Evolutionary conservation across 2,888 invertebrate species (phyloP), one percentile per base, ranked within the genome.

Genomic region (Arge pagana): DNA sequence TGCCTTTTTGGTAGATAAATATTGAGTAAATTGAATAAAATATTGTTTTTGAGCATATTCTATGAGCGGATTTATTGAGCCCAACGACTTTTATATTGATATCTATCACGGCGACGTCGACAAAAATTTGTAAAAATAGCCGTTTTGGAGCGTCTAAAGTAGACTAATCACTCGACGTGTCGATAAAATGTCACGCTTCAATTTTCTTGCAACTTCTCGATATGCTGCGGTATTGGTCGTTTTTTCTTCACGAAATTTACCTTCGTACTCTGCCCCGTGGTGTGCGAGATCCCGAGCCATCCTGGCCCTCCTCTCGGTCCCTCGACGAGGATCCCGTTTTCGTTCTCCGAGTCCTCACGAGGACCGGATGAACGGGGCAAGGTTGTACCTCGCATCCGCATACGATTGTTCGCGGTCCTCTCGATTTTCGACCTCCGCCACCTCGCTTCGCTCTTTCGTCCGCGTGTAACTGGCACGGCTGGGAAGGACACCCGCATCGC

Each of bases 391-490:
- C 70, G 54, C 74, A 74, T 18, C 62, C 68, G 54, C 74, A 74
- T 19, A 74, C 74, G 55, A 74, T 74, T 21, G 71, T 74, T 50
- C 70, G 74, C 7, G 74, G 74, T n/a, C 70, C 68, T 24, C 70
- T 67, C 31, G 67, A 66, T 49, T 69, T 72, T 21, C 68, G 67
- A 3, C 57, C 50, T 42, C 66, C 61, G 15, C 59, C 58, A 15
- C 69, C 65, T 35, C 71, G 71, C 58, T 69, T 70, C 15, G 68
- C 65, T 35, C 71, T 68, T 56, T 70, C 64, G 54, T 70, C 71
- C 71, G 72, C 73, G 72, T 73, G 73, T 67, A 71, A 62, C 64
- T 72, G 73, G 63, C 73, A 72, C 50, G 72, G 72, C 55, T 71
- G 72, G 50, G 65, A 63, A 55, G 68, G 63, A 53, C 73, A 73